Conservation (phyloP, 2,797 vertebrate genomes). For the Coregonus sp. region DNA sequence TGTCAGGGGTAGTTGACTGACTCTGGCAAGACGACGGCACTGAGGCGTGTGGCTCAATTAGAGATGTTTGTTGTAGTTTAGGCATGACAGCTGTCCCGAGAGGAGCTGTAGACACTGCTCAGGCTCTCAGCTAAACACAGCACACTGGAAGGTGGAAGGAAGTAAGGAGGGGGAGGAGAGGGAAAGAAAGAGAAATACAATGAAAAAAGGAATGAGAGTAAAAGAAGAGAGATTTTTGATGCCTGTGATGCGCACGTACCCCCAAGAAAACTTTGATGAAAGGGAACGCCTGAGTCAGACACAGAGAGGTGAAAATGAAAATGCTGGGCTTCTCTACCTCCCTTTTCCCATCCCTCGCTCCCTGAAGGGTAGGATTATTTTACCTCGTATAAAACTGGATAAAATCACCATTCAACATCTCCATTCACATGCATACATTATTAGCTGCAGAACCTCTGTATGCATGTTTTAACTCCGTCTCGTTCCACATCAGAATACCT, state of each 20-base stretch:
- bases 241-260: not conserved
- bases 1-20: conserved; percentile 45
- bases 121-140: conserved; percentile 9
- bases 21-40: conserved; percentile 45
- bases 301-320: conserved; percentile 21
- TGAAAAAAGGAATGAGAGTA: not conserved
- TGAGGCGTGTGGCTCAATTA: conserved; percentile 61
- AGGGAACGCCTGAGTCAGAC: conserved; percentile 16
- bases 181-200: not conserved
- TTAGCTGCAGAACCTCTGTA: conserved; percentile 1
- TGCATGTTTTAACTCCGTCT: too few relatives aligned
- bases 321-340: conserved; percentile 1
- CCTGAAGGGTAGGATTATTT: conserved; percentile 11
- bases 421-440: conserved; percentile 13
- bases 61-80: conserved; percentile 62
- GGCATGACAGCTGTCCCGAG: conserved; percentile 49
- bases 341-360: not conserved
- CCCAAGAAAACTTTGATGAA: conserved; percentile 24
- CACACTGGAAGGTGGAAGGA: not conserved
- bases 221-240: not conserved
- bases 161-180: not conserved
- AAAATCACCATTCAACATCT: conserved; percentile 7
- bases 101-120: conserved; percentile 22
- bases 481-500: too few relatives aligned
- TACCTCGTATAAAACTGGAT: not conserved